phyloP scores from a whole-genome alignment of 1,140 invertebrate species.

The Cyphomyrmex costatus region DNA sequence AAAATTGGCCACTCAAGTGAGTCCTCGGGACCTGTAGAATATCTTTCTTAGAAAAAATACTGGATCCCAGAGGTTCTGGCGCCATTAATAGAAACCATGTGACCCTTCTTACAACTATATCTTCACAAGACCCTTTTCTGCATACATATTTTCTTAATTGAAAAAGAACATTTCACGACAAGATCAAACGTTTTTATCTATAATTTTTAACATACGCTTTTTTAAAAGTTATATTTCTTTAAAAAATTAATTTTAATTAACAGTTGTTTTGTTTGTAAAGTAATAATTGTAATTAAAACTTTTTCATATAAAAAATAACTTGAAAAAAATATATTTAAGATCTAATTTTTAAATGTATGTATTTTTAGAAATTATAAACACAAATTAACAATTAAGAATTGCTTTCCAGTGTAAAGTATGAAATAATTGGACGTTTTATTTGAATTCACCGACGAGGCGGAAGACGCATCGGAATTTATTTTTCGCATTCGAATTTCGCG shows the following conservation, averaged over 20 bases:
- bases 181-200: background rate
- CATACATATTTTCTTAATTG: background rate
- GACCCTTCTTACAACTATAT: background rate
- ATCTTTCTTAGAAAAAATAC: background rate
- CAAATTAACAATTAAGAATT: background rate
- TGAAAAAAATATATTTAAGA: background rate
- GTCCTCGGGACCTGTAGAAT: constrained; percentile 24
- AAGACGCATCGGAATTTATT: constrained; percentile 46
- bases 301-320: background rate
- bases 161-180: constrained; percentile 8
- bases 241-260: background rate
- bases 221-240: background rate
- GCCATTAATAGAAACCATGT: constrained; percentile 18
- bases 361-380: background rate
- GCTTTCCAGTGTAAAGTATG: background rate
- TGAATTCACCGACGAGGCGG: constrained; percentile 3
- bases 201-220: background rate
- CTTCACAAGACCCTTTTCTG: background rate
- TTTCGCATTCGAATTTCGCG: constrained; percentile 59
- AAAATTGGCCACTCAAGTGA: constrained; percentile 13
- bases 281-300: background rate
- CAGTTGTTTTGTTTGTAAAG: background rate
- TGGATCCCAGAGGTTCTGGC: background rate
- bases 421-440: constrained; percentile 27
- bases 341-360: background rate